Percentiles rank a stretch among this genome's conserved stretches.
These are phyloP conservation scores for Achlya flavicornis DNA, from an alignment of 2,888 invertebrate species.

Conservation along the genomic window DNA sequence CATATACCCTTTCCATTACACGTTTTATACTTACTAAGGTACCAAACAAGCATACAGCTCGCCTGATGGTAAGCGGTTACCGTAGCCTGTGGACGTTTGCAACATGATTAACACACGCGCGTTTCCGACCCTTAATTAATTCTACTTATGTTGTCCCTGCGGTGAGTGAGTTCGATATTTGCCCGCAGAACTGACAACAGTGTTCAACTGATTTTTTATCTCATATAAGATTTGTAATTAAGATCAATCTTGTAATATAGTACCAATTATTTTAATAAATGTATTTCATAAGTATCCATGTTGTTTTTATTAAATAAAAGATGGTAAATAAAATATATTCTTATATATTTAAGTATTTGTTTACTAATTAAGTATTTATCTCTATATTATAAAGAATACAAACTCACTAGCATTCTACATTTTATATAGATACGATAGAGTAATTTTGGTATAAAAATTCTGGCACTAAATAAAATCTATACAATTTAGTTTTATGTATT, in stretches of 20 bases:
- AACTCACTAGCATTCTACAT: constrained; percentile 39
- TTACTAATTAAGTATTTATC: constrained; percentile 50
- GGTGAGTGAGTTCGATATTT: too few species aligned
- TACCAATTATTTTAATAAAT: background rate
- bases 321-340: constrained; percentile 47
- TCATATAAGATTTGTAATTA: background rate
- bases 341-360: constrained; percentile 57
- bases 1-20: too few species aligned
- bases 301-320: constrained; percentile 26
- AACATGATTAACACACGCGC: too few species aligned
- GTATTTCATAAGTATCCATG: background rate
- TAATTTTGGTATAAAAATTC: constrained; percentile 47
- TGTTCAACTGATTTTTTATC: too few species aligned
- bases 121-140: too few species aligned
- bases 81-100: too few species aligned
- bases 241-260: constrained; percentile 6
- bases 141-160: too few species aligned
- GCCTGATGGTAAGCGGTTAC: too few species aligned
- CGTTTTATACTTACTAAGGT: too few species aligned
- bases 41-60: too few species aligned
- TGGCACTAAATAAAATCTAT: constrained; percentile 35
- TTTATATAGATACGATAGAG: constrained; percentile 19
- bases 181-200: too few species aligned
- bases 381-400: constrained; percentile 27
- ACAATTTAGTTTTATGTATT: background rate